Evolutionary conservation across 2,888 invertebrate genomes (phyloP), one percentile per base, ranked within the genome.

Genomic region (Strigamia transsilvanica): DNA sequence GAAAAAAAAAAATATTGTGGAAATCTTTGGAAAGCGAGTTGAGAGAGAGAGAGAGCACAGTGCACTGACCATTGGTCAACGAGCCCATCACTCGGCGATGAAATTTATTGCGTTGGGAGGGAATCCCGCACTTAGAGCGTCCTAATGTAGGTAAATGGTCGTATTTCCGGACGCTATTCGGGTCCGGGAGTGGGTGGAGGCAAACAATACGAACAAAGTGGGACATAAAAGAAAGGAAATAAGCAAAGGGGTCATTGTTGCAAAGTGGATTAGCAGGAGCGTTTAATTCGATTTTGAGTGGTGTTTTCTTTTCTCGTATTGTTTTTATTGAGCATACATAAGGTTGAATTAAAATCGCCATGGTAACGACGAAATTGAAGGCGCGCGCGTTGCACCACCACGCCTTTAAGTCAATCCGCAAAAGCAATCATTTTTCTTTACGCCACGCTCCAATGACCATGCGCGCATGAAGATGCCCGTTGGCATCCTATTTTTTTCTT

Each of bases 321-420:
- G 56, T 56, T 56, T 56, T 56, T 56, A 56, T 56, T n/a, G 56
- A 15, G 9, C 18, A 18, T 18, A 56, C 46, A 6, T 13, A 46
- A 4, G 18, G 27, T 15, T n/a, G 73, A 73, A 73, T 73, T 73
- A 73, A 73, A 73, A 73, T 73, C 27, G 27, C 73, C 73, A 73
- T 56, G 56, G 56, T 4, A 18, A 56, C 56, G 56, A 73, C 27
- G 32, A 32, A 73, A 73, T 73, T 73, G 73, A 38, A 73, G 73
- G 73, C 73, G 73, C 73, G 27, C n/a, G 32, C 15, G 32, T 12
- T 27, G 13, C 73, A 15, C 73, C 32, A 73, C 32, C 73, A 56
- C 73, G 73, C 73, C 73, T 73, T 73, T 73, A 73, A 73, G 73
- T 73, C 73, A 73, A 73, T 73, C 73, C 73, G 73, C 73, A 73